Evolutionary conservation across 2,113 vertebrate genomes (phyloP).

Genomic region (Hylia prasina): DNA sequence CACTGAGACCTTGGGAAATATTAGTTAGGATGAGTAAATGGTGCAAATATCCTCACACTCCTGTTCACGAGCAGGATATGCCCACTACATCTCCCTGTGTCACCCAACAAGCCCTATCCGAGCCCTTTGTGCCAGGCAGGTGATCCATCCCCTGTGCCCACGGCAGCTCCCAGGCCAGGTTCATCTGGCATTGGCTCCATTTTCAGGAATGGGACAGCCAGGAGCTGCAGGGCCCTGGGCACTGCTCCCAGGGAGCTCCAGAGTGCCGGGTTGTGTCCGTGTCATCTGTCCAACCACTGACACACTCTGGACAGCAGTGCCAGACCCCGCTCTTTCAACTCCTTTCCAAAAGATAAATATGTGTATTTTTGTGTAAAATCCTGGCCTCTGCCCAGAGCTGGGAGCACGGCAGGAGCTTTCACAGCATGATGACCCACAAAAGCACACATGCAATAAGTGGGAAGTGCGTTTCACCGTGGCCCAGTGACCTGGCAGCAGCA

Average conservation of each 20-base stretch:
- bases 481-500: neutral
- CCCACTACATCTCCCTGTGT: neutral
- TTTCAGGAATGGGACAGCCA: neutral
- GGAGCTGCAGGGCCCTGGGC: neutral
- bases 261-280: fast-evolving
- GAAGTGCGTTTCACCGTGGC: neutral
- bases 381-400: neutral
- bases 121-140: fast-evolving
- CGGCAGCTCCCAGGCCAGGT: neutral
- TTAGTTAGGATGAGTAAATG: neutral
- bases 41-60: neutral
- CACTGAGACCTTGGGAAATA: neutral
- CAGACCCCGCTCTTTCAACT: neutral
- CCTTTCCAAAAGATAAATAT: neutral
- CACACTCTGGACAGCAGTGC: fast-evolving
- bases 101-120: fast-evolving
- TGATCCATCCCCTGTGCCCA: neutral
- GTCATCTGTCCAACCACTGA: fast-evolving
- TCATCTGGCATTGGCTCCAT: fast-evolving
- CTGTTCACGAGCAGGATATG: fast-evolving
- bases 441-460: fast-evolving
- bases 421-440: neutral
- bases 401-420: neutral
- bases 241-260: neutral
- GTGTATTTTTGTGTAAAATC: neutral